Evolutionary conservation across 2,888 invertebrate genomes (phyloP).

Genomic region (Saturnia pavonia): DNA sequence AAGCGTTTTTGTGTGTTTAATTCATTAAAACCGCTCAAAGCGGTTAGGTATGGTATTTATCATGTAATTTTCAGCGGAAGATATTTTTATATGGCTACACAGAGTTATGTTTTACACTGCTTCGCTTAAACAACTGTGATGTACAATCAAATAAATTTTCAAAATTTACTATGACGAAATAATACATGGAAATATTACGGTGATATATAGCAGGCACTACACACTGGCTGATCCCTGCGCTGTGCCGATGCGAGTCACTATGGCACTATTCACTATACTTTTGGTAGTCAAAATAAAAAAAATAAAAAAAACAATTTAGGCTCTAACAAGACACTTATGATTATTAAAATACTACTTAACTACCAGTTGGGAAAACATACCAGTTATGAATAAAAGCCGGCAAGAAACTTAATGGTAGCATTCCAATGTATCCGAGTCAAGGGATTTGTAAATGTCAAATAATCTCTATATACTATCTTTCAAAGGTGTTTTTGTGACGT

Average conservation of each 20-base stretch:
- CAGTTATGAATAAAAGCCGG: too few relatives aligned
- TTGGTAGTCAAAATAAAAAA: too few relatives aligned
- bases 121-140: neutral
- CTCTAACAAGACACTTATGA: too few relatives aligned
- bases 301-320: too few relatives aligned
- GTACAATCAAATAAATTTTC: neutral
- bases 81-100: neutral
- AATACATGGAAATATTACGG: neutral
- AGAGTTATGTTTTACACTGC: neutral
- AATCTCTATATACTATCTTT: too few relatives aligned
- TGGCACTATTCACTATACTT: neutral
- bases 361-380: too few relatives aligned
- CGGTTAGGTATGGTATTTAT: neutral
- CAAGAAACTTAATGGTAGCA: too few relatives aligned
- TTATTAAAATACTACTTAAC: too few relatives aligned
- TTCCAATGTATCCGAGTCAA: too few relatives aligned
- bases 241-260: neutral
- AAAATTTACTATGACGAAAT: neutral
- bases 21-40: constrained; percentile 20
- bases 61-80: neutral
- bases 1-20: constrained; percentile 17
- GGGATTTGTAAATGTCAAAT: too few relatives aligned
- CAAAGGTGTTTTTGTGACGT: too few relatives aligned
- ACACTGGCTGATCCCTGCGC: neutral
- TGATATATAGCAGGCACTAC: too few relatives aligned